Evolutionary conservation across 2,797 vertebrate genomes (phyloP), one percentile per base, ranked within the genome.

Genomic region (Tamandua tetradactyla): DNA sequence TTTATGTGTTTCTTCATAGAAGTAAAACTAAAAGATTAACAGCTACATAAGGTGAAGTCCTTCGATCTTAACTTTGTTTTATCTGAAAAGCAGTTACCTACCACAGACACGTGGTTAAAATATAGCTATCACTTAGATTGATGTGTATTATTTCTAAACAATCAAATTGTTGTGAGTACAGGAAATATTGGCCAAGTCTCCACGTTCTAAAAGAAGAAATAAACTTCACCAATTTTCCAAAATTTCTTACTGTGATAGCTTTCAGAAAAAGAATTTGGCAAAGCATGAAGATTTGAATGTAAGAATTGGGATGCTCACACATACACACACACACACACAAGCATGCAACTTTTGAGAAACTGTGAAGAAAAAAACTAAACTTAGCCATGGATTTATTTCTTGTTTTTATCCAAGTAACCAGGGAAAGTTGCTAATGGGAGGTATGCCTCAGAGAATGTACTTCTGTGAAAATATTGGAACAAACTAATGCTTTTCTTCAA

Each of bases 381-480:
- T 97, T 96, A 95, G 95, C 86, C 68, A 92, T 79, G 84, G 52
- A 91, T 96, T 94, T 95, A 90, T 92, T 95, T 95, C 93, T 97
- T 97, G 87, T 96, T 93, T 96, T 91, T 62, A 96, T 71, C 23
- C 91, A 96, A 93, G 91, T 95, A 97, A 79, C 83, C 80, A 71
- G 3, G 91, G 35, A n/a, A 94, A 35, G 61, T 96, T 96, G 94
- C 83, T 96, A 96, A 95, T 94, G 93, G 42, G 96, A 52, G 66
- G 96, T 95, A 89, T 71, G 95, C 66, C 72, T 96, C 92, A 81
- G 79, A 96, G 94, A 92, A 94, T 66, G 61, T 81, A 96, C 85
- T 76, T 89, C 95, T 95, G 85, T 82, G 93, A 95, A 96, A 95
- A 93, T 91, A 52, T 89, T 97, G 94, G 95, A 96, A 95, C 87